These are phyloP conservation scores for Zaprionus bogoriensis DNA, from an alignment of 2,888 invertebrate genomes.

Conservation along the genomic window DNA sequence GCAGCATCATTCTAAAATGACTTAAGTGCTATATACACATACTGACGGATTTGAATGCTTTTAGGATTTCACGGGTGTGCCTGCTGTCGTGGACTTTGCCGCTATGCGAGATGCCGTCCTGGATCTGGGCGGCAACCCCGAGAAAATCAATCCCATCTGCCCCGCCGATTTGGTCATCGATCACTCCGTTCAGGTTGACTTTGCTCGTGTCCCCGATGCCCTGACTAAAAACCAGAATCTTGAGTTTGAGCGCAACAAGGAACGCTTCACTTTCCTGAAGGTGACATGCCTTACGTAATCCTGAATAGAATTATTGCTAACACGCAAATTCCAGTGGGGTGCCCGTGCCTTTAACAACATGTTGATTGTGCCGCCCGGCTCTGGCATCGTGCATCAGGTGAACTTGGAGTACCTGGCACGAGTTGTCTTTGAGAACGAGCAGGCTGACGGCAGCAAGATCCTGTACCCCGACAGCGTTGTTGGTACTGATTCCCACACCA, in stretches of 20 bases:
- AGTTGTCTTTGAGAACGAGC: conserved; percentile 91
- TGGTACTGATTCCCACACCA: conserved; percentile 99
- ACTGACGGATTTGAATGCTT: background rate
- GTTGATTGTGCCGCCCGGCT: conserved; percentile 98
- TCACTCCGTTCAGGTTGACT: conserved; percentile 99
- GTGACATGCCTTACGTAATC: conserved; percentile 82
- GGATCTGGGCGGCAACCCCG: conserved; percentile 92
- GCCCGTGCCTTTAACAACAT: conserved; percentile 97
- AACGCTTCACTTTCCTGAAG: conserved; percentile 97
- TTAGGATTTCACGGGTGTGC: conserved; percentile 97
- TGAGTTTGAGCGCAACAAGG: conserved; percentile 97
- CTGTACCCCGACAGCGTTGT: conserved; percentile 96
- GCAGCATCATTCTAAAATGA: too few relatives aligned
- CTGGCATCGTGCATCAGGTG: conserved; percentile 99
- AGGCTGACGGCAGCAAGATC: conserved; percentile 80
- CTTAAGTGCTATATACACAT: background rate
- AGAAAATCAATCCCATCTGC: conserved; percentile 97
- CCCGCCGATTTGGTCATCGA: conserved; percentile 99
- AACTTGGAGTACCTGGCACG: conserved; percentile 96
- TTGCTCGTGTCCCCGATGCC: conserved; percentile 93
- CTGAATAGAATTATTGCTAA: background rate
- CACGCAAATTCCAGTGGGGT: conserved; percentile 89
- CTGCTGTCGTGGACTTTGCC: conserved; percentile 99
- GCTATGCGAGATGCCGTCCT: conserved; percentile 98
- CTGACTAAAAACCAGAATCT: conserved; percentile 95